A percentile compares a stretch with the other conserved stretches of the same genome.
phyloP scores from a whole-genome alignment of 2,113 vertebrate species.

The Microcebus ravelobensis region DNA sequence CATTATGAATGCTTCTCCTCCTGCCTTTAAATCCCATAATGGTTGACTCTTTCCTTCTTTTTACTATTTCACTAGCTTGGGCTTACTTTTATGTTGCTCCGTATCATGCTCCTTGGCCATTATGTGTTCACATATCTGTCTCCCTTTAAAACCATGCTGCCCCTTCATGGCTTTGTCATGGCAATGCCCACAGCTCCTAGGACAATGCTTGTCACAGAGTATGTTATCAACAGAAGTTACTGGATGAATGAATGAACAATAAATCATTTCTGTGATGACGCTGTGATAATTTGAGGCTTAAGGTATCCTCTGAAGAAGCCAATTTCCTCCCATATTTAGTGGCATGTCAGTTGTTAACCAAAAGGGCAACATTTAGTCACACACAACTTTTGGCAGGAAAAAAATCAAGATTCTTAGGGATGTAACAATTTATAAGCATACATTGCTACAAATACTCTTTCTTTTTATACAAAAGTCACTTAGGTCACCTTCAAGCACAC shows the following conservation, averaged over 20 bases:
- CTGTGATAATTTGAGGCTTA: background rate
- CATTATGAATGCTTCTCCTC: background rate
- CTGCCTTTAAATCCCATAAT: background rate
- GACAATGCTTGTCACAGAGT: background rate
- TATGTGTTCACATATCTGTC: background rate
- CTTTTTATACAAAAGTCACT: background rate
- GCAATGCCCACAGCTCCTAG: background rate
- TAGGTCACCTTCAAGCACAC: background rate
- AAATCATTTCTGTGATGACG: background rate
- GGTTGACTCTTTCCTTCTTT: background rate
- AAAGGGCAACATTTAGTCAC: background rate
- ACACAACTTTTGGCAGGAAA: background rate
- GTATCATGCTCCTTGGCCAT: background rate
- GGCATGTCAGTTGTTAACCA: background rate
- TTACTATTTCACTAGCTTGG: background rate
- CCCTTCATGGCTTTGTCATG: background rate
- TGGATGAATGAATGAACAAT: background rate
- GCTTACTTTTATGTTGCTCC: background rate
- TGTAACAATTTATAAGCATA: background rate
- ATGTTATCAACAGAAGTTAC: background rate
- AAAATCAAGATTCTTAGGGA: background rate
- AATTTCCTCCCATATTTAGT: background rate
- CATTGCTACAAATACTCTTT: background rate
- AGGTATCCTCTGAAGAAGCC: fast-evolving
- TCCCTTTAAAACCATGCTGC: background rate